Evolutionary conservation across 1,140 invertebrate species (phyloP), one percentile per base, ranked within the genome.

Genomic region (Paralvinella palmiformis): DNA sequence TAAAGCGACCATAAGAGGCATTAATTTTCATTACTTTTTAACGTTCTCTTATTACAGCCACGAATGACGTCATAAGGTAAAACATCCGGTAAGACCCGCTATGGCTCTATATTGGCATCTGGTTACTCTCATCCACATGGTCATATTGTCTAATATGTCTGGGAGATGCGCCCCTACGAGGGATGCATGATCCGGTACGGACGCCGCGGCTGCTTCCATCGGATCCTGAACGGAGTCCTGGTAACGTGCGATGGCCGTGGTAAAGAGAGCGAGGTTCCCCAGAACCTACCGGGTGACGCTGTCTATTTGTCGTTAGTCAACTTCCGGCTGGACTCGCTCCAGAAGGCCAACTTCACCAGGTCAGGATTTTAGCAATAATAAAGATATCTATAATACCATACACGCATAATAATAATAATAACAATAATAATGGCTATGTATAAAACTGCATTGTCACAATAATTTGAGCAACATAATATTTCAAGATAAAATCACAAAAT

Each of bases 211-310:
- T 63, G 62, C 27, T 24, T 59, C n/a, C 62, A 63, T 33, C 50
- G 62, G 62, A 56, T 57, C n/a, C 20, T 63, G 27, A 24, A 55
- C 3, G 62, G 62, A 17, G 48, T 63, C n/a, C 24, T 57, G 5
- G 62, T 63, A 13, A 55, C 33, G 32, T 63, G 62, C 37, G 62
- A 63, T 20, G 62, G 62, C 15, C n/a, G 31, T 15, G 53, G 53
- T 10, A 22, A 22, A 20, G 62, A 63, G 20, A 57, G 13, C 1
- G 4, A 35, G 3, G 50, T 63, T 15, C 62, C 62, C 7, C 48
- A 37, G 7, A 55, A 63, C 24, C 50, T 63, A 13, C 48, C 62
- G 20, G 50, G 36, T 20, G 50, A 63, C 35, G 37, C 62, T 17
- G 32, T 63, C 13, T 56, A 63, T 29, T 6, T 63, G 1, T 63